Evolutionary conservation across 92 coral and sea anemone species (phyloP), one percentile per base, ranked within the genome.

Genomic region (Metridium senile): DNA sequence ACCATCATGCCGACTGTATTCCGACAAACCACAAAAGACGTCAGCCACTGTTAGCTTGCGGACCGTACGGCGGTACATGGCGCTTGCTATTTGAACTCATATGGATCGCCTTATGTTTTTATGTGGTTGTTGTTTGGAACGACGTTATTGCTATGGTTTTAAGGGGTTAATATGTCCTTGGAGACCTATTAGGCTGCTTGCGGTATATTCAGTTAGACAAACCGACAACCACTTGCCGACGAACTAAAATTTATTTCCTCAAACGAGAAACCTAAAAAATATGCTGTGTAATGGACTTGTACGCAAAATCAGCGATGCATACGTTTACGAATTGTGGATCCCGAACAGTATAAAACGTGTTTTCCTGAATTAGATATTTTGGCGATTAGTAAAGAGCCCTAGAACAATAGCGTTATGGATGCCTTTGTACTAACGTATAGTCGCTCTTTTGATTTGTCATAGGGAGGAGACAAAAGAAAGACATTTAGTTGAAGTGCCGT

Each of bases 381-480:
- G 10, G 35, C 20, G 76, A 71, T 71, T 71, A 71, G 59, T 58
- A 27, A 71, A 71, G 26, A 62, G 26, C 34, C 13, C 18, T 27
- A 23, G 35, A 71, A 71, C 76, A 54, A 53, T 54, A 17, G 20
- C 27, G 31, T 26, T 7, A 21, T 71, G 25, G 26, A 70, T 70
- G 34, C 62, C 61, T 46, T 70, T 22, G 51, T 35, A 51, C 58
- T 71, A 71, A 71, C 46, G 65, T 27, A 53, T 0, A 31, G 31
- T 71, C 63, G 26, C 31, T 29, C 43, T 35, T 71, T 71, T 71
- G 46, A 31, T 47, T 30, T 71, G 49, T 45, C 63, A 9, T 71
- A 71, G 31, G 64, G 76, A 45, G 45, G 35, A 54, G 65, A 71
- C 76, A 71, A 71, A 71, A 11, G 49, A 8, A 31, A 30, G 76